Evolutionary conservation across 1,140 invertebrate genomes (phyloP).

Genomic region (Vanessa atalanta): DNA sequence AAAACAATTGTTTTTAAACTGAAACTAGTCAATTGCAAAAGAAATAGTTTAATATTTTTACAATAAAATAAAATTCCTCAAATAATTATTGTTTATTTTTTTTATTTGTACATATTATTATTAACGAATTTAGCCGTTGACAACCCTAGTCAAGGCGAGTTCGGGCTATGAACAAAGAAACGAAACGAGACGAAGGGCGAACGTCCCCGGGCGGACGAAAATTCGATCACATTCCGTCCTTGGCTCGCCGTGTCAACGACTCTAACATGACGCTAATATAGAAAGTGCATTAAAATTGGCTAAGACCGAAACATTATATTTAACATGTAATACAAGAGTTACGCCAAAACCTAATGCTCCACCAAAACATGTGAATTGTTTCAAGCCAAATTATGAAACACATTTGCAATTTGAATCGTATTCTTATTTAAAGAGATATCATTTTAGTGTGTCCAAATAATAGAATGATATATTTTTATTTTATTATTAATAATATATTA

Average conservation of each 20-base stretch:
- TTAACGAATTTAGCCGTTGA: neutral
- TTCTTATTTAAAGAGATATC: too few relatives aligned
- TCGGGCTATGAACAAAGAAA: constrained; percentile 25
- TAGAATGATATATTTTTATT: too few relatives aligned
- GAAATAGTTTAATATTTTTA: too few relatives aligned
- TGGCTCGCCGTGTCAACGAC: constrained; percentile 31
- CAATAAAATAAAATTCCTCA: too few relatives aligned
- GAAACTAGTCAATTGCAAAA: too few relatives aligned
- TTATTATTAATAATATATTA: too few relatives aligned
- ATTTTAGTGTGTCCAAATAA: too few relatives aligned
- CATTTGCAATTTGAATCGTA: too few relatives aligned
- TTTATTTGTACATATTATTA: neutral
- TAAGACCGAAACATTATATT: constrained; percentile 4
- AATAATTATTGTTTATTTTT: too few relatives aligned
- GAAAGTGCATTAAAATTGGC: constrained; percentile 15
- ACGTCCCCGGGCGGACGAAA: constrained; percentile 32
- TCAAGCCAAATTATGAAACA: too few relatives aligned
- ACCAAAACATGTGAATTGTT: neutral
- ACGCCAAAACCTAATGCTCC: neutral
- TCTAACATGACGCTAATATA: constrained; percentile 12
- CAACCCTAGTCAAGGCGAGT: constrained; percentile 10
- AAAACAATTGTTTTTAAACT: too few relatives aligned
- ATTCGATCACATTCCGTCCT: constrained; percentile 36
- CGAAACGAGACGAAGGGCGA: constrained; percentile 32
- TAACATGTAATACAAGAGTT: neutral